Percentiles rank a stretch among this genome's conserved stretches.
Evolutionary conservation across 2,113 vertebrate species (phyloP).

Genomic region (Zeus faber): DNA sequence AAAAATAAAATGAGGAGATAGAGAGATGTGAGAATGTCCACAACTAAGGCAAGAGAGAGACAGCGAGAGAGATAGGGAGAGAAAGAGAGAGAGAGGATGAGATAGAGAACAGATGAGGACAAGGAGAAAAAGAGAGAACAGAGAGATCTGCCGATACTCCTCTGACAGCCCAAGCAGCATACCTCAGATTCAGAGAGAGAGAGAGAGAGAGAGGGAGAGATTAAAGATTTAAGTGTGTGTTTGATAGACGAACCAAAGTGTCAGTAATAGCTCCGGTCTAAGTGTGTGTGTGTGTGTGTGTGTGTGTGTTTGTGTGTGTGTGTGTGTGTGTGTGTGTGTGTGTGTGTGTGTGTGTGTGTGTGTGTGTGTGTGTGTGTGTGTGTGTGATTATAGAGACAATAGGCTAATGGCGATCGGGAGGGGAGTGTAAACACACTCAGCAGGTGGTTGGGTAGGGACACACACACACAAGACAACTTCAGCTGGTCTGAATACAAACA

Average conservation of each 20-base stretch:
- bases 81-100: background rate
- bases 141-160: constrained; percentile 42
- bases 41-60: too few relatives aligned
- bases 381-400: too few relatives aligned
- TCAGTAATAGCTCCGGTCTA: too few relatives aligned
- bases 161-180: constrained; percentile 67
- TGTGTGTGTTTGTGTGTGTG: background rate
- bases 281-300: too few relatives aligned
- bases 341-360: background rate
- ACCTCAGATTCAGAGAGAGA: constrained; percentile 68
- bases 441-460: constrained; percentile 8
- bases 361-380: constrained; percentile 1
- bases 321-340: background rate
- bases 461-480: too few relatives aligned
- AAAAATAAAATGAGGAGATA: too few relatives aligned
- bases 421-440: constrained; percentile 34
- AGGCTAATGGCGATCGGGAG: constrained; percentile 22
- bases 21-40: too few relatives aligned
- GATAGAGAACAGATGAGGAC: background rate
- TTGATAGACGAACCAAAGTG: too few relatives aligned
- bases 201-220: too few relatives aligned
- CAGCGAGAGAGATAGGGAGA: background rate
- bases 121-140: background rate
- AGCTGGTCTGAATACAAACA: too few relatives aligned
- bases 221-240: too few relatives aligned